Base-by-base conservation (phyloP, 2,888 invertebrate species). In the Tetranychus piercei region DNA sequence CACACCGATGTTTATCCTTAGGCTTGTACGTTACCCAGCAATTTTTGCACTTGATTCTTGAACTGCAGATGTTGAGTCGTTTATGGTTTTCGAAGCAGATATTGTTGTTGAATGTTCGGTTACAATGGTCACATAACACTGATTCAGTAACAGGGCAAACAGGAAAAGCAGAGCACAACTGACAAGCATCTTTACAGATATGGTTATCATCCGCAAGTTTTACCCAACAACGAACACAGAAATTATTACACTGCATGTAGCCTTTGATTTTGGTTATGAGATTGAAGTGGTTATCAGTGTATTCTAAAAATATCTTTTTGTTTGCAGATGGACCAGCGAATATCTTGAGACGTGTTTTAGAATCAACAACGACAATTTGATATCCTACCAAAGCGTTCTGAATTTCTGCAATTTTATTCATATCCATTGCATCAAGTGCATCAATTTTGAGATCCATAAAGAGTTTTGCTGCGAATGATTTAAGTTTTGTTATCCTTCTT, bases 251-350 rank as follows among this genome's bases (percentile, higher is more conserved):
- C 6, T 45, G 6, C 8, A 55, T 43, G 65, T 73, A 73, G 1
- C 23, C 73, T 64, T 0, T 45, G 11, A 73, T 45, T 8, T 4
- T 20, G 20, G 44, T 45, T 9, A 73, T 45, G 6, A 44, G 8
- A 15, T 73, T 65, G 34, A 43, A 73, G 55, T 73, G 73, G 18
- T 15, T 15, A 11, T 73, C 55, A 73, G 18, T 34, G 20, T 55
- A 45, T 7, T 23, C 22, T 11, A 55, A 43, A 22, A n/a, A 11
- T 9, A 73, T 23, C n/a, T 73, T 18, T 1, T 55, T 73, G 1
- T 45, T 8, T 22, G 22, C 15, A 44, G 18, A 5, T 9, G 8
- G 45, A 18, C 73, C 44, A 11, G 6, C n/a, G 20, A n/a, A 45
- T 7, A 55, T 18, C 20, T 9, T 45, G 5, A 11, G 6, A 9